These are phyloP conservation scores for Petromus typicus DNA, from an alignment of 2,113 vertebrate genomes.

Conservation along the genomic window DNA sequence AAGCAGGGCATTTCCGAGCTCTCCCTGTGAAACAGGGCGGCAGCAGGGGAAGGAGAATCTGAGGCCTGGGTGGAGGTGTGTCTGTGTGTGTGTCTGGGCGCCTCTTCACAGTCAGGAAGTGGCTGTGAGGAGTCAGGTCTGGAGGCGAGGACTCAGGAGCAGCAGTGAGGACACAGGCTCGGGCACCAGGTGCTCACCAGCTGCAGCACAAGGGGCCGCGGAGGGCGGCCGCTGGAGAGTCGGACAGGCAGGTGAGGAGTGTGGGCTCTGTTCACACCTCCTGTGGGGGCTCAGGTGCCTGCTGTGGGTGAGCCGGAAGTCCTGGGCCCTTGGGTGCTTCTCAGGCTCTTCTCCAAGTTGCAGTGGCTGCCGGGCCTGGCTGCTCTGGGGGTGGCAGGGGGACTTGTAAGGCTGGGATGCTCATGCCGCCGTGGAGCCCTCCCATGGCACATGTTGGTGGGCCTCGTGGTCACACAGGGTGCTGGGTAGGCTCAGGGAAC, in stretches of 20 bases:
- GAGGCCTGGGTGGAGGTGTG: too few species aligned
- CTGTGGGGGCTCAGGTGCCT: neutral
- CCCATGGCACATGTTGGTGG: fast-evolving
- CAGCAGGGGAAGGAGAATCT: too few species aligned
- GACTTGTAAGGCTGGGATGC: too few species aligned
- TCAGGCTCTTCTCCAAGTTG: neutral
- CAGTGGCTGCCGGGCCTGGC: neutral
- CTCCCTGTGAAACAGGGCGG: neutral
- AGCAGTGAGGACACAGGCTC: too few species aligned
- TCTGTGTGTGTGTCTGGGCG: too few species aligned
- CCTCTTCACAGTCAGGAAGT: too few species aligned
- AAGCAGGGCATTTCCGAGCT: too few species aligned
- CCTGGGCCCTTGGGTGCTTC: too few species aligned
- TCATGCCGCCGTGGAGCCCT: neutral
- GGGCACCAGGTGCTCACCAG: too few species aligned
- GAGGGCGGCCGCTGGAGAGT: neutral
- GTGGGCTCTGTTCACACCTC: neutral
- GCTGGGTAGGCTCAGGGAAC: fast-evolving
- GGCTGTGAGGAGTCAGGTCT: too few species aligned
- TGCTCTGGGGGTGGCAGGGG: neutral
- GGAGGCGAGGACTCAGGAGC: too few species aligned
- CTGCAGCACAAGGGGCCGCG: neutral
- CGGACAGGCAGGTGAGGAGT: neutral
- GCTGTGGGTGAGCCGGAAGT: neutral
- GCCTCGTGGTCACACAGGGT: neutral